These are phyloP conservation scores for Phodopus roborovskii DNA, from an alignment of 2,113 vertebrate genomes.

Conservation along the genomic window DNA sequence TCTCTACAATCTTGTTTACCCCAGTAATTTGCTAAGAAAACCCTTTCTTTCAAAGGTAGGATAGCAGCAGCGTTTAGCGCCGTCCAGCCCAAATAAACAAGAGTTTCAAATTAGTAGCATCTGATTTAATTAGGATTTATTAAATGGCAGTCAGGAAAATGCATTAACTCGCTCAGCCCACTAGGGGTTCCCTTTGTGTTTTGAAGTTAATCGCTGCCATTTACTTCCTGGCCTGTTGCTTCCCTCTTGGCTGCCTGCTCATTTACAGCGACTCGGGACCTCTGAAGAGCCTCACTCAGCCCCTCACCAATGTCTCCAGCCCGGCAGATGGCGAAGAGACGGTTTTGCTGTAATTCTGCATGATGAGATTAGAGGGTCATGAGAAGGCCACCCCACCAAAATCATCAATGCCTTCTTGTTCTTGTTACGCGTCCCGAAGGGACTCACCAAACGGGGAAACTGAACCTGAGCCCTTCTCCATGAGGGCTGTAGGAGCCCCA, in stretches of 20 bases:
- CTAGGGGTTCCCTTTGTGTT: slow-evolving; percentile 76
- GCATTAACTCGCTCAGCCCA: slow-evolving; percentile 68
- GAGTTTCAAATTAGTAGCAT: slow-evolving; percentile 79
- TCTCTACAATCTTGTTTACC: slow-evolving; percentile 72
- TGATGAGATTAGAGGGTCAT: slow-evolving; percentile 33
- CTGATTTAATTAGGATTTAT: slow-evolving; percentile 80
- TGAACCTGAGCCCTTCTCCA: neutral
- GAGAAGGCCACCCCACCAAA: slow-evolving; percentile 36
- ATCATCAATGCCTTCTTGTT: neutral
- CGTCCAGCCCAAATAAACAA: slow-evolving; percentile 63
- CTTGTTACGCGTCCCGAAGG: neutral
- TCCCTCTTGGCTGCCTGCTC: slow-evolving; percentile 48
- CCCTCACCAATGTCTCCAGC: slow-evolving; percentile 24
- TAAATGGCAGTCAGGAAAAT: slow-evolving; percentile 69
- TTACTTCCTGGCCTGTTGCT: slow-evolving; percentile 52
- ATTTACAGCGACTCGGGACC: neutral
- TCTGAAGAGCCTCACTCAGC: slow-evolving; percentile 44
- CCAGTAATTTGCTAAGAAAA: slow-evolving; percentile 74
- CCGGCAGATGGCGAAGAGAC: slow-evolving; percentile 41
- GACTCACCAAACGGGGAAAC: neutral
- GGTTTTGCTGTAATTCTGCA: slow-evolving; percentile 26
- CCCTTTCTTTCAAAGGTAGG: slow-evolving; percentile 57
- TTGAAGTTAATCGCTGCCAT: slow-evolving; percentile 62
- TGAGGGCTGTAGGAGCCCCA: neutral
- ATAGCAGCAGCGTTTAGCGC: slow-evolving; percentile 64